Conservation (phyloP, 2,797 vertebrate species). For the Neosalanx taihuensis region DNA sequence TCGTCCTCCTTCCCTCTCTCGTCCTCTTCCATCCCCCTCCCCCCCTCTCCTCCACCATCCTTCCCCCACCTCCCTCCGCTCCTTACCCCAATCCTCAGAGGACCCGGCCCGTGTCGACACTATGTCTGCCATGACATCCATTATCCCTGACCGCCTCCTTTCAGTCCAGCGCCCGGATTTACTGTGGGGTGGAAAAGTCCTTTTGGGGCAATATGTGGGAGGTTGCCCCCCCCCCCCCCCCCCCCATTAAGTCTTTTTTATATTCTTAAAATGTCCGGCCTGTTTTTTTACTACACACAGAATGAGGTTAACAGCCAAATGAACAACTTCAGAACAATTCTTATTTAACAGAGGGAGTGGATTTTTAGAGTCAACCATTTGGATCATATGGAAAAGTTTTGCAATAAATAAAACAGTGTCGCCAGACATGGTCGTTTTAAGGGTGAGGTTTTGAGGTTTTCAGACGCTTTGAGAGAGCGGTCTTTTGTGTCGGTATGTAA, state of each 20-base stretch:
- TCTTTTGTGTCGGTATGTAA: conserved; percentile 67
- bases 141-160: conserved; percentile 54
- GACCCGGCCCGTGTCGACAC: conserved; percentile 45
- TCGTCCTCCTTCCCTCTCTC: conserved; percentile 12
- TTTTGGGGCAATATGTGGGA: conserved; percentile 43
- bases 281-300: conserved; percentile 24
- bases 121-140: conserved; percentile 57
- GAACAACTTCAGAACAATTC: conserved; percentile 19
- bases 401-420: conserved; percentile 11
- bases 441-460: conserved; percentile 32
- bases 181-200: conserved; percentile 38
- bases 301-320: conserved; percentile 16
- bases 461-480: conserved; percentile 35
- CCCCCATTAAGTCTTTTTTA: conserved; percentile 31
- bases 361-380: conserved; percentile 20
- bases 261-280: conserved; percentile 15
- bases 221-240: conserved; percentile 26
- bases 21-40: conserved; percentile 11
- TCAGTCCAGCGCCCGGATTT: conserved; percentile 54
- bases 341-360: not conserved
- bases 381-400: not conserved
- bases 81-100: conserved; percentile 40
- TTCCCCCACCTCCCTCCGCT: conserved; percentile 17
- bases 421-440: conserved; percentile 23
- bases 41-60: conserved; percentile 10